Evolutionary conservation across 35 echinoderm and acorn worm species (phyloP).

Genomic region (Acanthaster planci): DNA sequence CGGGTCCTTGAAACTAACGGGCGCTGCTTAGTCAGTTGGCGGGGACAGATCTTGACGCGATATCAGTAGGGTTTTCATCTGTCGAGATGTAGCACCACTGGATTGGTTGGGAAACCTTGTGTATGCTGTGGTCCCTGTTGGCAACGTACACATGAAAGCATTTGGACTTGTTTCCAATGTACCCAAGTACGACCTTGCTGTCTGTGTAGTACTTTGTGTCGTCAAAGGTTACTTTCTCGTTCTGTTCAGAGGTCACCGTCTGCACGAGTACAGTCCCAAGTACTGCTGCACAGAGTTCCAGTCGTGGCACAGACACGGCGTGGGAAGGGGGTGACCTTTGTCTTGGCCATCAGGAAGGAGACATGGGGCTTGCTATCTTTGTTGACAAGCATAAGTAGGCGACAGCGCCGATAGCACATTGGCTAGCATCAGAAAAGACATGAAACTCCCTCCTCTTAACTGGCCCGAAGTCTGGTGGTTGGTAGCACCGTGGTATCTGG

Average conservation of each 20-base stretch:
- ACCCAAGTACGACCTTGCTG: slow-evolving; percentile 53
- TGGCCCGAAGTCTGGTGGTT: neutral
- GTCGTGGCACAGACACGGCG: slow-evolving; percentile 47
- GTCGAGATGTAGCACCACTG: slow-evolving; percentile 49
- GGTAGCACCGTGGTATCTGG: neutral
- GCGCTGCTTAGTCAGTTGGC: neutral
- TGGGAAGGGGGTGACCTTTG: slow-evolving; percentile 37
- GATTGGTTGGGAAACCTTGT: neutral
- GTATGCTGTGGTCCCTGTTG: slow-evolving; percentile 47
- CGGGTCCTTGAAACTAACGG: slow-evolving; percentile 33
- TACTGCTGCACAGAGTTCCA: slow-evolving; percentile 75
- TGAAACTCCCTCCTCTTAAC: slow-evolving; percentile 10
- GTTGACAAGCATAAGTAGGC: slow-evolving; percentile 31
- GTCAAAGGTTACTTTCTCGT: neutral
- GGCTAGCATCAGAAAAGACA: slow-evolving; percentile 68
- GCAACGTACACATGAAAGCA: slow-evolving; percentile 67
- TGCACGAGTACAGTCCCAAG: slow-evolving; percentile 1
- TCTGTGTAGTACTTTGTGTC: slow-evolving; percentile 39
- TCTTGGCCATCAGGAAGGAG: slow-evolving; percentile 27
- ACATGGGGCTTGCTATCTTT: neutral
- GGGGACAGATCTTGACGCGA: slow-evolving; percentile 26
- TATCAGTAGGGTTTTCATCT: slow-evolving; percentile 45
- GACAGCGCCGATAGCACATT: slow-evolving; percentile 29
- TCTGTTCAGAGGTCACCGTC: neutral
- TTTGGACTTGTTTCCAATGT: slow-evolving; percentile 52